phyloP scores from a whole-genome alignment of 2,888 invertebrate genomes.

The Acleris literana region DNA sequence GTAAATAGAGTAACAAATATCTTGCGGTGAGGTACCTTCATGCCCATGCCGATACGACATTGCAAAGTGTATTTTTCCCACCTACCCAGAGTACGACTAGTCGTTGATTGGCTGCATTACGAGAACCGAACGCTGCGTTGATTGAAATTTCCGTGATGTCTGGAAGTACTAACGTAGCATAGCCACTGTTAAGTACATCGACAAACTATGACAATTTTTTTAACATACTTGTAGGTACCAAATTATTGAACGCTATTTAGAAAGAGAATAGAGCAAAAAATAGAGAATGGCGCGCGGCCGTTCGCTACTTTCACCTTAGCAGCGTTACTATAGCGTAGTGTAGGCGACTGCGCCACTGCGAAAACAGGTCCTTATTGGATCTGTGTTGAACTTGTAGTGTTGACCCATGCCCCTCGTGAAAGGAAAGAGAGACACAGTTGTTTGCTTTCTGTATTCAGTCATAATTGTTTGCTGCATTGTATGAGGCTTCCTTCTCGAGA shows the following conservation, averaged over 20 bases:
- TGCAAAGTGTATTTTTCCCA: slow-evolving; percentile 24
- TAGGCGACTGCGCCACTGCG: slow-evolving; percentile 6
- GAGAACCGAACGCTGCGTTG: slow-evolving; percentile 35
- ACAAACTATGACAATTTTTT: background rate
- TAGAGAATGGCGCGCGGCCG: slow-evolving; percentile 23
- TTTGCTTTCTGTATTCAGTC: background rate
- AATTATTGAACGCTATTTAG: slow-evolving; percentile 12
- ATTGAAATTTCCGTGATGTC: slow-evolving; percentile 36
- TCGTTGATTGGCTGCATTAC: slow-evolving; percentile 33
- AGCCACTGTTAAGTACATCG: slow-evolving; percentile 4
- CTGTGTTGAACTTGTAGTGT: background rate
- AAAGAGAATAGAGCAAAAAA: slow-evolving; percentile 26
- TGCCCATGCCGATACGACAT: background rate
- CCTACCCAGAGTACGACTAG: slow-evolving; percentile 24
- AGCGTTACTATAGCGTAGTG: background rate
- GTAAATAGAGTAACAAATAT: slow-evolving; percentile 10
- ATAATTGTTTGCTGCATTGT: slow-evolving; percentile 11
- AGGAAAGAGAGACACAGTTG: background rate
- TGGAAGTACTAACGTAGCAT: slow-evolving; percentile 8
- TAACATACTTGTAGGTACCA: background rate
- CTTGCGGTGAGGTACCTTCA: background rate
- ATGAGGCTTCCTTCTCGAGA: slow-evolving; percentile 25
- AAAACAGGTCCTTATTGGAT: slow-evolving; percentile 10
- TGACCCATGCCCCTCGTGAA: background rate
- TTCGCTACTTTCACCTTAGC: slow-evolving; percentile 28